phyloP scores from a whole-genome alignment of 1,140 invertebrate genomes.

The Lordiphosa collinella region DNA sequence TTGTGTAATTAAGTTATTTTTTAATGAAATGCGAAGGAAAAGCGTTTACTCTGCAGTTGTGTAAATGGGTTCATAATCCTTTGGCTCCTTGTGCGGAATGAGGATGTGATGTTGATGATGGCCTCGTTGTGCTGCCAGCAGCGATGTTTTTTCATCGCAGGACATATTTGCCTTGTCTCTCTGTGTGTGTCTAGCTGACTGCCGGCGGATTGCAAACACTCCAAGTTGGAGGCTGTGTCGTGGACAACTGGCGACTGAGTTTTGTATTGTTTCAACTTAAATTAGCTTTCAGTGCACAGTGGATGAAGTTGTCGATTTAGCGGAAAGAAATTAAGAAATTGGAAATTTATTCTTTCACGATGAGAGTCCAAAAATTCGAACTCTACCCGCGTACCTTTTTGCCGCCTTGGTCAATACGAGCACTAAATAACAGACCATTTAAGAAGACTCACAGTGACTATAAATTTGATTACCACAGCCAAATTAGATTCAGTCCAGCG shows the following conservation, averaged over 20 bases:
- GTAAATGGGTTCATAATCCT: constrained; percentile 68
- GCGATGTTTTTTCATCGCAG: constrained; percentile 58
- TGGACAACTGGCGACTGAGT: constrained; percentile 42
- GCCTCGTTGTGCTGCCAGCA: constrained; percentile 49
- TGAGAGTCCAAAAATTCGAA: too few relatives aligned
- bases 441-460: too few relatives aligned
- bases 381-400: too few relatives aligned
- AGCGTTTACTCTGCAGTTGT: constrained; percentile 73
- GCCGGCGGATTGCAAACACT: constrained; percentile 50
- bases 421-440: too few relatives aligned
- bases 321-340: too few relatives aligned
- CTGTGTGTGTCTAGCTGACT: constrained; percentile 9
- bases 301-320: too few relatives aligned
- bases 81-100: constrained; percentile 52
- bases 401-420: too few relatives aligned
- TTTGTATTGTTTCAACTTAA: constrained; percentile 64
- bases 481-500: too few relatives aligned
- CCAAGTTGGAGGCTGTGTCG: constrained; percentile 19
- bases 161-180: constrained; percentile 47
- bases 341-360: too few relatives aligned
- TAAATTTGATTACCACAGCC: too few relatives aligned
- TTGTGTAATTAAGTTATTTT: constrained; percentile 54
- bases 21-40: constrained; percentile 69
- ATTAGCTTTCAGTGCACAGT: constrained; percentile 43
- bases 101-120: constrained; percentile 39